Evolutionary conservation across 2,797 vertebrate genomes (phyloP).

Genomic region (Eulemur mongoz): DNA sequence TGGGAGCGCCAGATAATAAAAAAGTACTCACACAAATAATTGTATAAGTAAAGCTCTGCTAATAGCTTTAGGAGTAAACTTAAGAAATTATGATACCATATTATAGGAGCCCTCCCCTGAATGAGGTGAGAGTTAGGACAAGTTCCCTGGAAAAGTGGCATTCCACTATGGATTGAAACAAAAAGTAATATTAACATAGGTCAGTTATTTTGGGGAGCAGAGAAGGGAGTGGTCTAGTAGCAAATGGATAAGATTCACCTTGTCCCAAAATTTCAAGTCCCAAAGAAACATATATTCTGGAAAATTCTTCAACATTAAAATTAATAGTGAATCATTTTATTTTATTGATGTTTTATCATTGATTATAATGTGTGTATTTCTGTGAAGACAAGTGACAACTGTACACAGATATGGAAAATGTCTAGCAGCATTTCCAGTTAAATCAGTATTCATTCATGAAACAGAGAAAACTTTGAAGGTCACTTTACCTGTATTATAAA

Average conservation of each 20-base stretch:
- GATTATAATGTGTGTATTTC: not conserved
- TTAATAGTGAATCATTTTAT: not conserved
- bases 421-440: not conserved
- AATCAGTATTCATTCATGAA: not conserved
- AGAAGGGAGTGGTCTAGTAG: not conserved
- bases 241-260: not conserved
- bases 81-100: not conserved
- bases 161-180: not conserved
- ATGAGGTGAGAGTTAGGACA: not conserved
- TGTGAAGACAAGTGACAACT: not conserved
- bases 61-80: not conserved
- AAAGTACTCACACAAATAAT: not conserved
- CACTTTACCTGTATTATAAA: not conserved
- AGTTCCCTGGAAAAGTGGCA: not conserved
- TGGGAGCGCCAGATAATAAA: not conserved
- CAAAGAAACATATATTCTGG: not conserved
- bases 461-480: not conserved
- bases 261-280: not conserved
- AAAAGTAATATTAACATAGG: not conserved
- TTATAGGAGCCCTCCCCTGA: not conserved
- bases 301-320: not conserved
- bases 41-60: not conserved
- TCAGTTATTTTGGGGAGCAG: not conserved
- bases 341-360: not conserved
- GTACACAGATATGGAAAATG: not conserved